Percentiles rank a stretch among this genome's conserved stretches.
These are phyloP conservation scores for Dendrolimus houi DNA, from an alignment of 2,888 invertebrate genomes.

Conservation along the genomic window DNA sequence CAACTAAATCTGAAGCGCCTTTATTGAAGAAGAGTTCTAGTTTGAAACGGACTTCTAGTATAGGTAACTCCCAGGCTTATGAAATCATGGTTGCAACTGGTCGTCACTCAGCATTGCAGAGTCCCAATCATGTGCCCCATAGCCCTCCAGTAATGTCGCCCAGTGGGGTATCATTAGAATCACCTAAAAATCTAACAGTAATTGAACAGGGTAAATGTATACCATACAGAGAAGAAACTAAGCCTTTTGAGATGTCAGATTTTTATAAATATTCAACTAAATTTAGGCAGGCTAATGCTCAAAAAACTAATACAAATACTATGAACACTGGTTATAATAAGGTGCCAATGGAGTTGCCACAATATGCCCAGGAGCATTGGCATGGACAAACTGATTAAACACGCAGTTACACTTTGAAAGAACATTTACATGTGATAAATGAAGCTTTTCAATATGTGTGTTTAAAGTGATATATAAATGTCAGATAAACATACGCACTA, in stretches of 20 bases:
- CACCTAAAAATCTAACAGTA: slow-evolving; percentile 88
- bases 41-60: slow-evolving; percentile 73
- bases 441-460: no score
- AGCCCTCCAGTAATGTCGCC: slow-evolving; percentile 59
- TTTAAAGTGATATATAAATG: no score
- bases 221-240: slow-evolving; percentile 94
- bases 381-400: slow-evolving; percentile 46
- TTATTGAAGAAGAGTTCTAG: slow-evolving; percentile 59
- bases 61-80: slow-evolving; percentile 69
- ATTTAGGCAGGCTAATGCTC: slow-evolving; percentile 80
- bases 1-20: slow-evolving; percentile 50
- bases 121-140: slow-evolving; percentile 49
- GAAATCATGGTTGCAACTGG: slow-evolving; percentile 62
- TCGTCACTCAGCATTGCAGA: slow-evolving; percentile 62
- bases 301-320: slow-evolving; percentile 36
- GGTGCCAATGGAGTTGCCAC: slow-evolving; percentile 60
- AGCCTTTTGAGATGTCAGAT: slow-evolving; percentile 98
- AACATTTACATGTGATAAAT: no score
- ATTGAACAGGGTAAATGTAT: slow-evolving; percentile 93
- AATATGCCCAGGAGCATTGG: slow-evolving; percentile 60
- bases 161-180: slow-evolving; percentile 79
- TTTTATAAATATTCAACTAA: slow-evolving; percentile 98
- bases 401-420: no score
- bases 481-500: no score
- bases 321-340: slow-evolving; percentile 51